phyloP scores from a whole-genome alignment of 23 tunicate species.

The Phallusia fumigata region DNA sequence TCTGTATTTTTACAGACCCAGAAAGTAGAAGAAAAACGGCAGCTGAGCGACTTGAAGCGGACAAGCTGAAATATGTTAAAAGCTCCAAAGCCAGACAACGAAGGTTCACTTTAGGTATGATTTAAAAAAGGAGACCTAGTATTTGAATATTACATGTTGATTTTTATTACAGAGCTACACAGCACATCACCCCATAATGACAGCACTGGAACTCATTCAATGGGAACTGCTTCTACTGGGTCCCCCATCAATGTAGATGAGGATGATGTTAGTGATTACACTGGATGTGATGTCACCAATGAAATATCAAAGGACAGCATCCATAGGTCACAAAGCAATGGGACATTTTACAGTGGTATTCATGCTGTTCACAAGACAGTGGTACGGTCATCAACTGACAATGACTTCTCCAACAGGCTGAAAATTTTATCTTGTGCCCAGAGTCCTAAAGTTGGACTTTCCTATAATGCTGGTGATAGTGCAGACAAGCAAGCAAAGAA shows the following conservation, averaged over 20 bases:
- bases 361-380: constrained; percentile 7
- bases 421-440: constrained; percentile 11
- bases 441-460: neutral
- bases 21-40: constrained; percentile 66
- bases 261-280: constrained; percentile 47
- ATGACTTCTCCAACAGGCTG: constrained; percentile 14
- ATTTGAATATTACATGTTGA: neutral
- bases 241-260: constrained; percentile 73
- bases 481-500: neutral
- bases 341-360: neutral
- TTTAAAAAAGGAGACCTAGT: neutral
- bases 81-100: constrained; percentile 82
- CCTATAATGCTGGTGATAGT: neutral
- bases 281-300: constrained; percentile 42
- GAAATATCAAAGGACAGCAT: constrained; percentile 11
- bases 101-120: constrained; percentile 40
- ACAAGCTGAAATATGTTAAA: constrained; percentile 85
- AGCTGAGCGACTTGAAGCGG: constrained; percentile 91
- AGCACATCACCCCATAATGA: constrained; percentile 52
- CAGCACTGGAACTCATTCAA: constrained; percentile 83
- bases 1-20: constrained; percentile 27
- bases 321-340: constrained; percentile 17
- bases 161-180: constrained; percentile 11
- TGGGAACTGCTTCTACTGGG: constrained; percentile 76
- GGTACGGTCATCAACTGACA: constrained; percentile 18